Evolutionary conservation across 2,888 invertebrate species (phyloP).

Genomic region (Ariolimax columbianus): DNA sequence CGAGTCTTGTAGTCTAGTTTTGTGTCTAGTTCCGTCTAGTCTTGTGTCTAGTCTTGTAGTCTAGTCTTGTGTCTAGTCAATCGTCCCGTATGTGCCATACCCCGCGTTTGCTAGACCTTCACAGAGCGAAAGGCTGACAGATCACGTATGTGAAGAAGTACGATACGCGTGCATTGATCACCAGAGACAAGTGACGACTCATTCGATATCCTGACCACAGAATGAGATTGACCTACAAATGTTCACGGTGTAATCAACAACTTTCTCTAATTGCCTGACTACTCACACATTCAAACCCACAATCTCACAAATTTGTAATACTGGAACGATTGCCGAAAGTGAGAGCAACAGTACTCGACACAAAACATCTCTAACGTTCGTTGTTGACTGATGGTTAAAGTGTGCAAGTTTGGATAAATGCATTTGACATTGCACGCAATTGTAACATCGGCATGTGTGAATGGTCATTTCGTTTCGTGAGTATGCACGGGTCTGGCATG

Average conservation of each 20-base stretch:
- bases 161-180: no score
- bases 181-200: background rate
- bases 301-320: background rate
- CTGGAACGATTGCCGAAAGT: no score
- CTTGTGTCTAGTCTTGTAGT: no score
- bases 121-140: no score
- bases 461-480: slow-evolving; percentile 33
- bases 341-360: background rate
- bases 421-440: slow-evolving; percentile 37
- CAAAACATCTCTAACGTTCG: background rate
- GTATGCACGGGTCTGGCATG: background rate
- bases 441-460: slow-evolving; percentile 30
- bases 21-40: no score
- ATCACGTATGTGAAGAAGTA: no score
- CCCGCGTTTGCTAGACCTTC: no score
- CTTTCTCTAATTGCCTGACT: background rate
- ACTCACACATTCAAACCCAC: background rate
- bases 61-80: no score
- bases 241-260: background rate
- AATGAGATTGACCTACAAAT: background rate
- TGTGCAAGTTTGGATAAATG: background rate
- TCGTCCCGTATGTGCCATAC: no score
- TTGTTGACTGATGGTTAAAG: background rate
- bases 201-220: background rate
- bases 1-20: no score